Conservation (phyloP, 2,113 vertebrate species). For the Seriola rivoliana region DNA sequence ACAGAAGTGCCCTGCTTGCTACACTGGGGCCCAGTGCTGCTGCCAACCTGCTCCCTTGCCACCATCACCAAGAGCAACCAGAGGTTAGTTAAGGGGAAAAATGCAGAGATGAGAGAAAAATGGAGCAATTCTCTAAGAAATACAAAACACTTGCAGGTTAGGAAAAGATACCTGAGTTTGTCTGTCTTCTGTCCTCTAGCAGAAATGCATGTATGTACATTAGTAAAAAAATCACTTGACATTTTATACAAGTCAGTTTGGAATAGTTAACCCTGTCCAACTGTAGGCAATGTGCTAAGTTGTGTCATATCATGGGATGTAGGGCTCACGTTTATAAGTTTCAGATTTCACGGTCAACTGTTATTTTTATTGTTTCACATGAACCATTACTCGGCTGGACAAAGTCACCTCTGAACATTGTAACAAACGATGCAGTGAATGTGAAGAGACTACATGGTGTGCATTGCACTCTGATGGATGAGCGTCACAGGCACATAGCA, state of each 20-base stretch:
- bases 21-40: slow-evolving; percentile 89
- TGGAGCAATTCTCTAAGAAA: background rate
- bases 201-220: background rate
- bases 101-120: slow-evolving; percentile 8
- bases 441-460: background rate
- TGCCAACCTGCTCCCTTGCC: slow-evolving; percentile 89
- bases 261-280: background rate
- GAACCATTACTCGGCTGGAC: background rate
- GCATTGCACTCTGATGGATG: slow-evolving; percentile 5
- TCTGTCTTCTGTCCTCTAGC: background rate
- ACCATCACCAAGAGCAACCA: slow-evolving; percentile 88
- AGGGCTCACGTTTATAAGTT: background rate
- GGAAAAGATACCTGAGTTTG: background rate
- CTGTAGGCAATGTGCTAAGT: background rate
- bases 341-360: background rate
- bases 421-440: slow-evolving; percentile 20
- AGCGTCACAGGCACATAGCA: slow-evolving; percentile 12
- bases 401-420: slow-evolving; percentile 26
- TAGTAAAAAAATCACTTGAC: background rate
- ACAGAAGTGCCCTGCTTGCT: slow-evolving; percentile 92
- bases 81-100: slow-evolving; percentile 85
- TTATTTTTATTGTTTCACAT: slow-evolving; percentile 23
- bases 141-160: background rate
- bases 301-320: too few relatives aligned
- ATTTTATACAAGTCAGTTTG: background rate